A percentile compares a stretch with the other conserved stretches of the same genome.
These are phyloP conservation scores for Vimba vimba DNA, from an alignment of 2,113 vertebrate species.

Conservation along the genomic window DNA sequence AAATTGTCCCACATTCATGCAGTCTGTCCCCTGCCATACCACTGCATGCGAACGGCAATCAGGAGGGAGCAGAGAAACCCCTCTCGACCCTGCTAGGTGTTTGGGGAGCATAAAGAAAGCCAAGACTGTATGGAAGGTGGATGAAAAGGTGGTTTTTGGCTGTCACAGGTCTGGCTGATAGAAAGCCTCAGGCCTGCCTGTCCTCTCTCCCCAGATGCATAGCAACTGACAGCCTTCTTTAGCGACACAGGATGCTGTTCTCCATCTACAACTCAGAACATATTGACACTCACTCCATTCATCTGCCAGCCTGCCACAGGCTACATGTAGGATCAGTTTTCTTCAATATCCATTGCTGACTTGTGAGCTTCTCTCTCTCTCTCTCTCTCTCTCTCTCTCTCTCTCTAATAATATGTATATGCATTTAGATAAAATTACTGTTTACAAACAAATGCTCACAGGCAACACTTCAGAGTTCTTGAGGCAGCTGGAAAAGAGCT, in stretches of 20 bases:
- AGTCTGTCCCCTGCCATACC: slow-evolving; percentile 11
- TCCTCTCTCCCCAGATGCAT: slow-evolving; percentile 34
- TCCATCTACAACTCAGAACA: slow-evolving; percentile 13
- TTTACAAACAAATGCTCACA: not conserved
- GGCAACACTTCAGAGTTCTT: not conserved
- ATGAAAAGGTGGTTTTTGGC: slow-evolving; percentile 17
- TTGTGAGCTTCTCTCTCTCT: not conserved
- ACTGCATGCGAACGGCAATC: slow-evolving; percentile 33
- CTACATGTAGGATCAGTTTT: slow-evolving; percentile 38
- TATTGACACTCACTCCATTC: slow-evolving; percentile 38
- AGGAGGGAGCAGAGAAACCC: slow-evolving; percentile 16
- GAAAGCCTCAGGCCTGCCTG: slow-evolving; percentile 47
- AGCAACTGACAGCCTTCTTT: slow-evolving; percentile 54
- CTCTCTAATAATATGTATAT: not conserved
- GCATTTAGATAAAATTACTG: not conserved
- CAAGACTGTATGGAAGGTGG: not conserved
- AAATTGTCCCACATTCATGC: slow-evolving; percentile 24
- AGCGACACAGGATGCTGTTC: slow-evolving; percentile 44
- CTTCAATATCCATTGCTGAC: slow-evolving; percentile 5
- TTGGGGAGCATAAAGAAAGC: not conserved
- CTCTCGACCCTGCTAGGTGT: not conserved
- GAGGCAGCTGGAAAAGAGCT: not conserved
- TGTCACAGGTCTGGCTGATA: slow-evolving; percentile 37
- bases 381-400: not conserved
- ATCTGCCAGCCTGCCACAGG: slow-evolving; percentile 52